phyloP scores from a whole-genome alignment of 2,888 invertebrate species.

The Pogonocherus hispidulus region DNA sequence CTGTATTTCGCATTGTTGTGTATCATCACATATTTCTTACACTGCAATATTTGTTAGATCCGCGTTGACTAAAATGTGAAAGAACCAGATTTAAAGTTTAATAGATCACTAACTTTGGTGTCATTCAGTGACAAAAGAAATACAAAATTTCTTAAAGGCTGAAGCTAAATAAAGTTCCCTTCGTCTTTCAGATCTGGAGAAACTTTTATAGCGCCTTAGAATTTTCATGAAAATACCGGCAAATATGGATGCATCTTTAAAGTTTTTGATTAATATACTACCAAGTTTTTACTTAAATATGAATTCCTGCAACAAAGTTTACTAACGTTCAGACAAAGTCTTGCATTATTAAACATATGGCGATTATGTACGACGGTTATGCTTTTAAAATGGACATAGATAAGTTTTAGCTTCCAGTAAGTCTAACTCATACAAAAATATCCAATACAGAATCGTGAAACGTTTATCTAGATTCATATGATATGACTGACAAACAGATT shows the following conservation, averaged over 20 bases:
- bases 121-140: conserved; percentile 33
- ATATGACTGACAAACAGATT: no score
- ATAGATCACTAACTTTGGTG: conserved; percentile 54
- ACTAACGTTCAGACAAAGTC: neutral
- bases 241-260: conserved; percentile 15
- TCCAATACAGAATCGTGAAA: no score
- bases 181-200: conserved; percentile 41
- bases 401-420: no score
- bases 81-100: conserved; percentile 52
- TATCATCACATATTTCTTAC: conserved; percentile 52
- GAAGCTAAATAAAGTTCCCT: conserved; percentile 44
- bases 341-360: conserved; percentile 1
- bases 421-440: no score
- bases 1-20: conserved; percentile 46
- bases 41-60: conserved; percentile 49
- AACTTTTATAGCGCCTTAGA: conserved; percentile 40
- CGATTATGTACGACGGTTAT: neutral
- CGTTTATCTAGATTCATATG: no score
- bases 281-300: conserved; percentile 1
- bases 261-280: conserved; percentile 29
- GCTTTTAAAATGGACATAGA: neutral
- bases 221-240: conserved; percentile 35
- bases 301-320: conserved; percentile 5
- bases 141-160: conserved; percentile 39
- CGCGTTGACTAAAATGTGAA: conserved; percentile 38